Conservation (phyloP, 2,113 vertebrate genomes). For the Macrotis lagotis region DNA sequence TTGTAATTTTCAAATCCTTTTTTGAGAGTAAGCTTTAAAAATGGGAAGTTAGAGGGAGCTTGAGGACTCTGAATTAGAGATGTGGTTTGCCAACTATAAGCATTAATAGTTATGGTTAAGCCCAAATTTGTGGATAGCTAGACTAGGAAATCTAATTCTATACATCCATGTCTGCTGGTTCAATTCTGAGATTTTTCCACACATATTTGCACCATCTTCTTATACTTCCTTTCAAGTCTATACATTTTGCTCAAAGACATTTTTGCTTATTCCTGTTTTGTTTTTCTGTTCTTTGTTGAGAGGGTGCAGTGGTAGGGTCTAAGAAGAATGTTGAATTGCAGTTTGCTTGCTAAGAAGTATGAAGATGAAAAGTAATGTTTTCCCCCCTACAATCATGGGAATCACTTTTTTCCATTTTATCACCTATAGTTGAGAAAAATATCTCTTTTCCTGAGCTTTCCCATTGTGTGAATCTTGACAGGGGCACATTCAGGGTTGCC, state of each 20-base stretch:
- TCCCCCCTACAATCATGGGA: background rate
- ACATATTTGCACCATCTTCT: background rate
- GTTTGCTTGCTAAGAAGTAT: background rate
- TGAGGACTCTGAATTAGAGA: background rate
- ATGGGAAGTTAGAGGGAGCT: background rate
- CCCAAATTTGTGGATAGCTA: background rate
- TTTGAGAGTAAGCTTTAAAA: background rate
- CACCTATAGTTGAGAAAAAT: background rate
- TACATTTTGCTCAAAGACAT: background rate
- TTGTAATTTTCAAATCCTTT: background rate
- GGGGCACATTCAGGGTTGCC: background rate
- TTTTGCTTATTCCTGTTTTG: background rate
- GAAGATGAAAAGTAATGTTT: background rate
- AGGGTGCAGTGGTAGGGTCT: background rate
- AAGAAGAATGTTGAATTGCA: background rate
- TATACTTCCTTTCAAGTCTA: background rate
- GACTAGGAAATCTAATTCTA: background rate
- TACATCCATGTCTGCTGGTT: background rate
- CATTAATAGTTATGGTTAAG: background rate
- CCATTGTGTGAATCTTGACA: background rate
- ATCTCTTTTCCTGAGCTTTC: background rate
- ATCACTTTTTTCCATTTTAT: background rate
- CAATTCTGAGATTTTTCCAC: background rate
- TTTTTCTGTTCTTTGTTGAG: background rate
- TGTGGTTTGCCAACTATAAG: background rate